These are phyloP conservation scores for Pimpla rufipes DNA, from an alignment of 2,888 invertebrate genomes.

Conservation along the genomic window DNA sequence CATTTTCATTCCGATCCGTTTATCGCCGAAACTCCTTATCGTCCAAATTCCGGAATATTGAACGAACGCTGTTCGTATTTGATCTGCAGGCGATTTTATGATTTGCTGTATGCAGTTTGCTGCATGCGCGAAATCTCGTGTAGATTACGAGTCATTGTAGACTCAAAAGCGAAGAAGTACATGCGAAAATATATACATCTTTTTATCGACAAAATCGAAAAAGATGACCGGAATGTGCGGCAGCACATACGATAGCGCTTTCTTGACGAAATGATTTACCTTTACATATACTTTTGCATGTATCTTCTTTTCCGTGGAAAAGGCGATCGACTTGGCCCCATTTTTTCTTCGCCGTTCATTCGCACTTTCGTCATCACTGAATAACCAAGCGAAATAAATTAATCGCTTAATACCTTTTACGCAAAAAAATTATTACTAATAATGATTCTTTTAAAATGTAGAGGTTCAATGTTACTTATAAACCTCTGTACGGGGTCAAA, in stretches of 20 bases:
- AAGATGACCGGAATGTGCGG: background rate
- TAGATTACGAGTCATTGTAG: background rate
- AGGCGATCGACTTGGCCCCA: background rate
- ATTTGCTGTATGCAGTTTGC: background rate
- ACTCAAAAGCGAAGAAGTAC: background rate
- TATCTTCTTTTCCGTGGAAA: background rate
- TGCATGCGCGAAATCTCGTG: background rate
- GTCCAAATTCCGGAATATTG: background rate
- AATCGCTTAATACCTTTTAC: no score
- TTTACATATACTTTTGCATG: background rate
- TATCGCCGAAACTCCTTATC: background rate
- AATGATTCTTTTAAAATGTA: no score
- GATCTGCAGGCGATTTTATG: background rate
- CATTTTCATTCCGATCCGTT: background rate
- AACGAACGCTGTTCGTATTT: conserved; percentile 5
- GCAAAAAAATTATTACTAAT: no score
- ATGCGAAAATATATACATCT: background rate
- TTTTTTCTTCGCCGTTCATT: background rate
- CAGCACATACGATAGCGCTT: background rate
- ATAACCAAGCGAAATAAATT: no score
- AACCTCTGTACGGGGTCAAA: background rate
- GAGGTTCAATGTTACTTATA: no score
- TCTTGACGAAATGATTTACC: background rate
- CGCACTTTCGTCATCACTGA: no score
- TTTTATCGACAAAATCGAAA: background rate